Base-by-base conservation (phyloP, 2,888 invertebrate genomes). In the Euplagia quadripunctaria region DNA sequence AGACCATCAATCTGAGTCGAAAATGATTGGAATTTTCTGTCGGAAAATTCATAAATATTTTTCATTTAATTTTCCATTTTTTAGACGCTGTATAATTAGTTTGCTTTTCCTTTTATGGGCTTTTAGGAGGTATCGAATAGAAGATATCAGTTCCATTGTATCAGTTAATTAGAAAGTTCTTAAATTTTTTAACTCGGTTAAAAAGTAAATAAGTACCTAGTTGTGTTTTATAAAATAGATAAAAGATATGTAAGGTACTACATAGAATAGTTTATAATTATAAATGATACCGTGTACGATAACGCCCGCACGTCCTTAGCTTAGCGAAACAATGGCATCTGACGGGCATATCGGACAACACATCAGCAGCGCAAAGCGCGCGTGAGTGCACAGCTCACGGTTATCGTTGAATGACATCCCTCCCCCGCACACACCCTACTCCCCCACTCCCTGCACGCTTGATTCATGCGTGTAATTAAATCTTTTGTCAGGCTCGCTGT, bases 401-500 rank as follows among this genome's bases (percentile, higher is more conserved):
- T 89, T 92, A 92, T 90, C 91, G 87, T 87, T 86, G 88, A 88
- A 86, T 86, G 85, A 86, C 84, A 80, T 80, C 82, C 78, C 84
- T 84, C 84, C 88, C 88, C 85, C 82, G 79, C 85, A 76, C 69
- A 81, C 83, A 75, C 82, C 80, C 81, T 73, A 83, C 75, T 72
- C 84, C 80, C 86, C 84, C 87, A 83, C 86, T 78, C 87, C 88
- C 86, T 88, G 84, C 84, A 87, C 88, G 91, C 93, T 94, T 94
- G 94, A 94, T 95, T 94, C 95, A 95, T 94, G 94, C 95, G 95
- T 95, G 93, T 95, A 96, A 96, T 96, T 95, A 95, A 94, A 94
- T 95, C 95, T 95, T 94, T 96, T 94, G 94, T 95, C 90, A 92
- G 91, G 87, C 88, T 88, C 89, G 85, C 86, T 87, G 85, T 87